Percentiles rank a stretch among this genome's conserved stretches.
phyloP scores from a whole-genome alignment of 1,140 invertebrate species.

The Ridgeia piscesae region DNA sequence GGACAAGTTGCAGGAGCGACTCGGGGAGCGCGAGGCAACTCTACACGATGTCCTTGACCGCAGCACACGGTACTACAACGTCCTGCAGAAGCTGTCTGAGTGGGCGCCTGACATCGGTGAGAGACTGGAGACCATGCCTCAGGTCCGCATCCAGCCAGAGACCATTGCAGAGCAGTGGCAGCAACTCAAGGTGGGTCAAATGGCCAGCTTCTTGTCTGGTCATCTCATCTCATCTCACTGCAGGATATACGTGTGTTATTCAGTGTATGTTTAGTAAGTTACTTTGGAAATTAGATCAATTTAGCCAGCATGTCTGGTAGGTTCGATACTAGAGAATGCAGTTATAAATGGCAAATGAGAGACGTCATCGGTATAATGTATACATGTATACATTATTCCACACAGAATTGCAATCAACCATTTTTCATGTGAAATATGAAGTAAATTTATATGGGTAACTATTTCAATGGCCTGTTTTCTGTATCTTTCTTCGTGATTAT shows the following conservation, averaged over 20 bases:
- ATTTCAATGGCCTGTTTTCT: background rate
- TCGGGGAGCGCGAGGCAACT: slow-evolving; percentile 46
- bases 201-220: background rate
- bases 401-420: background rate
- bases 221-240: background rate
- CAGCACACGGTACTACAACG: slow-evolving; percentile 86
- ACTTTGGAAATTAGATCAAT: background rate
- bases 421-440: background rate
- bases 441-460: background rate
- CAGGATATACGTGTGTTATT: background rate
- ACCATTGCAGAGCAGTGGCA: slow-evolving; percentile 71
- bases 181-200: slow-evolving; percentile 65
- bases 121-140: slow-evolving; percentile 66
- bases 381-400: background rate
- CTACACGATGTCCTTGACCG: slow-evolving; percentile 44
- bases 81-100: slow-evolving; percentile 80
- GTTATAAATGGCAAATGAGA: background rate
- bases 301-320: background rate
- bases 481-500: too few relatives aligned
- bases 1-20: slow-evolving; percentile 45
- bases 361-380: background rate
- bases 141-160: slow-evolving; percentile 73
- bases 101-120: slow-evolving; percentile 68
- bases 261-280: background rate
- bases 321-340: background rate